Evolutionary conservation across 2,888 invertebrate genomes (phyloP).

Genomic region (Ferdinandea cuprea): DNA sequence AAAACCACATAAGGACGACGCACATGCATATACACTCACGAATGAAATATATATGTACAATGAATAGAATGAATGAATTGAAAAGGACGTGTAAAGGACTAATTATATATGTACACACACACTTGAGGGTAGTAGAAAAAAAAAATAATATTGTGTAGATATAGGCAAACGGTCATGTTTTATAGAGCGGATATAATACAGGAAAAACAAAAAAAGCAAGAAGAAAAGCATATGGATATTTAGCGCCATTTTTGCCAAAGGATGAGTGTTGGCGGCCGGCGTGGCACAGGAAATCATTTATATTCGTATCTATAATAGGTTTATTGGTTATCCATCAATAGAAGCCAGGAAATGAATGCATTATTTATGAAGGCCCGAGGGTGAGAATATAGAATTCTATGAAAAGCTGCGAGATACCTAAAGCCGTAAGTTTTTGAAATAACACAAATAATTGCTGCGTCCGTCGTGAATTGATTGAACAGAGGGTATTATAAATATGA

Average conservation of each 20-base stretch:
- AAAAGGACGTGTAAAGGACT: slow-evolving; percentile 58
- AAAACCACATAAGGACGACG: background rate
- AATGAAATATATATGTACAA: slow-evolving; percentile 26
- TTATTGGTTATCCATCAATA: slow-evolving; percentile 60
- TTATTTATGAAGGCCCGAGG: slow-evolving; percentile 34
- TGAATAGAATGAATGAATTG: slow-evolving; percentile 53
- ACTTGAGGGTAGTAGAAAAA: too few species aligned
- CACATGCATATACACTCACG: background rate
- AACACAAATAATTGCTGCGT: slow-evolving; percentile 21
- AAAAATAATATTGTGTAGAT: slow-evolving; percentile 13
- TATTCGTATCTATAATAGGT: slow-evolving; percentile 43
- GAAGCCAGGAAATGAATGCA: slow-evolving; percentile 43
- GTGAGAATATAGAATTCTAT: background rate
- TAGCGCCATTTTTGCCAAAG: background rate
- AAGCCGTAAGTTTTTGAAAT: background rate
- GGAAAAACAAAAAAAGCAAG: slow-evolving; percentile 34
- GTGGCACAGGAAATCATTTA: slow-evolving; percentile 44
- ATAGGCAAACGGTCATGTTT: slow-evolving; percentile 41
- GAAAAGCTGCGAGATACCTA: background rate
- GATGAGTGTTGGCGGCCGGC: slow-evolving; percentile 13
- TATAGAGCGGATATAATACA: slow-evolving; percentile 64
- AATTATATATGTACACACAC: slow-evolving; percentile 44
- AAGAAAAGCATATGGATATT: background rate
- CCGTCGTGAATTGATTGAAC: slow-evolving; percentile 16
- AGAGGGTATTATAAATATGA: background rate